Percentiles rank a stretch among this genome's conserved stretches.
Evolutionary conservation across 2,888 invertebrate species (phyloP).

Genomic region (Sphaerophoria rueppellii): DNA sequence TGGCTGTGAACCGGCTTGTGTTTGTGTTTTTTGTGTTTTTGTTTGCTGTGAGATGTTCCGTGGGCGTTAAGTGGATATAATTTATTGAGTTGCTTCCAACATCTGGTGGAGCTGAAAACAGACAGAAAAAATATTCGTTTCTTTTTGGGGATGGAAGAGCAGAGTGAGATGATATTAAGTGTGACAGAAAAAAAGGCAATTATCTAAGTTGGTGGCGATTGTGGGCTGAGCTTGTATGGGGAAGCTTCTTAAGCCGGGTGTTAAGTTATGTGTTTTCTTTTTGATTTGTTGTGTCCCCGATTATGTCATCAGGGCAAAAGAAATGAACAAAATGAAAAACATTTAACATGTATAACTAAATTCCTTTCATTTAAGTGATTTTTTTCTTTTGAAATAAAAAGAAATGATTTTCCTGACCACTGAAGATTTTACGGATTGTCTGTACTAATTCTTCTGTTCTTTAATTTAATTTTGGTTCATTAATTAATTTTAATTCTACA

Average conservation of each 20-base stretch:
- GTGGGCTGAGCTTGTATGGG: background rate
- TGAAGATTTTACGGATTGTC: slow-evolving; percentile 39
- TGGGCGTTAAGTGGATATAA: slow-evolving; percentile 70
- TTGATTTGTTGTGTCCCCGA: background rate
- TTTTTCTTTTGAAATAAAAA: slow-evolving; percentile 12
- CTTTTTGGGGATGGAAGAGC: background rate
- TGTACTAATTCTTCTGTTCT: background rate
- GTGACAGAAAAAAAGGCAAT: slow-evolving; percentile 37
- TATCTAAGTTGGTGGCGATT: slow-evolving; percentile 26
- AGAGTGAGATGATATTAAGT: background rate
- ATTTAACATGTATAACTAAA: slow-evolving; percentile 60
- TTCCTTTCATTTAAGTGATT: slow-evolving; percentile 55
- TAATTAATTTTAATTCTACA: slow-evolving; percentile 35
- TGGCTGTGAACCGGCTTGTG: slow-evolving; percentile 15
- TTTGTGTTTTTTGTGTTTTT: slow-evolving; percentile 24
- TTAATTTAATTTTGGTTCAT: slow-evolving; percentile 49
- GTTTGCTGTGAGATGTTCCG: slow-evolving; percentile 32
- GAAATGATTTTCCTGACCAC: slow-evolving; percentile 63
- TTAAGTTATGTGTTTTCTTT: slow-evolving; percentile 29
- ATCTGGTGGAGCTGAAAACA: slow-evolving; percentile 60
- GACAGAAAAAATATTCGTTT: background rate
- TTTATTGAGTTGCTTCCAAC: slow-evolving; percentile 65
- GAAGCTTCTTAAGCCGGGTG: background rate
- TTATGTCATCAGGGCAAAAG: slow-evolving; percentile 14
- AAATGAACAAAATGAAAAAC: slow-evolving; percentile 13